Evolutionary conservation across 2,888 invertebrate species (phyloP).

Genomic region (Campoletis raptor): DNA sequence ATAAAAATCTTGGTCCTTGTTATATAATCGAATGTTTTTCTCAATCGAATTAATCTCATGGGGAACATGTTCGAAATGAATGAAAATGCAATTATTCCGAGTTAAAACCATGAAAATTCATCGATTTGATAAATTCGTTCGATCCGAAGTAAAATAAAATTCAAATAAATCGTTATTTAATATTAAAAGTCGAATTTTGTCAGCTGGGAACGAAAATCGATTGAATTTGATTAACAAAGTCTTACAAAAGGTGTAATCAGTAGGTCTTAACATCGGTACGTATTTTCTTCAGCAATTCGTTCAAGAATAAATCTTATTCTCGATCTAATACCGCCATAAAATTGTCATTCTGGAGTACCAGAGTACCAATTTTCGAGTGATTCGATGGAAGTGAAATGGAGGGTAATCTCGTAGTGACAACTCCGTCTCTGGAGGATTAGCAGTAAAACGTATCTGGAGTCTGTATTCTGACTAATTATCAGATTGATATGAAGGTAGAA

Average conservation of each 20-base stretch:
- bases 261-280: not conserved
- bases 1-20: not conserved
- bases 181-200: not conserved
- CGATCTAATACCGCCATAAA: not conserved
- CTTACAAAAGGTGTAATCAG: not conserved
- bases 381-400: constrained; percentile 23
- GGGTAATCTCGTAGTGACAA: constrained; percentile 32
- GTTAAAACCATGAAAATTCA: not conserved
- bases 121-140: not conserved
- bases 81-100: not conserved
- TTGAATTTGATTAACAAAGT: not conserved
- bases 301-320: not conserved
- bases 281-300: not conserved
- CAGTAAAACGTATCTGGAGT: constrained; percentile 28
- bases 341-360: not conserved
- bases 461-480: constrained; percentile 47
- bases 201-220: not conserved
- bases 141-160: not conserved
- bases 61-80: not conserved
- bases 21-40: not conserved
- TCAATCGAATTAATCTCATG: not conserved
- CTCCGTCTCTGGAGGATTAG: constrained; percentile 33
- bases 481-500: constrained; percentile 47
- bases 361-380: not conserved
- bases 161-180: not conserved